Evolutionary conservation across 2,888 invertebrate species (phyloP).

Genomic region (Nezara viridula): DNA sequence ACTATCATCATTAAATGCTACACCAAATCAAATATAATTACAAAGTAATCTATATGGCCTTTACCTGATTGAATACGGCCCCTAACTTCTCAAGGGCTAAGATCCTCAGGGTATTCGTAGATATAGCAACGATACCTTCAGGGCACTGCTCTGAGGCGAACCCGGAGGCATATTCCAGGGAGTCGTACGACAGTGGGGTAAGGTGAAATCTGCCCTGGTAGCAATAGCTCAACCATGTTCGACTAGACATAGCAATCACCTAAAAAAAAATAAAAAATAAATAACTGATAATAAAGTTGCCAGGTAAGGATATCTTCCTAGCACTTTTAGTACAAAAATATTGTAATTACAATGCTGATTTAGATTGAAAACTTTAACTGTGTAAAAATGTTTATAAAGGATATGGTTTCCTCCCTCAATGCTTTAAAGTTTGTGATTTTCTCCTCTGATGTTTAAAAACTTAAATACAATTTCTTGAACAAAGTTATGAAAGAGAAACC

Average conservation of each 20-base stretch:
- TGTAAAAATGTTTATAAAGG: too few species aligned
- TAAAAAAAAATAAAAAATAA: conserved; percentile 58
- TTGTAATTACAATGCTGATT: too few species aligned
- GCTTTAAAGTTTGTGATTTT: too few species aligned
- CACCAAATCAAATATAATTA: background rate
- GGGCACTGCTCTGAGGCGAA: conserved; percentile 97
- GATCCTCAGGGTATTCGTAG: conserved; percentile 96
- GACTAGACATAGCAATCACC: conserved; percentile 95
- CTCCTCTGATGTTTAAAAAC: too few species aligned
- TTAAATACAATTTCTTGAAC: too few species aligned
- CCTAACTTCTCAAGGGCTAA: conserved; percentile 98
- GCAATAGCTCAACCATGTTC: conserved; percentile 98
- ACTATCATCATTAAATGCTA: conserved; percentile 47
- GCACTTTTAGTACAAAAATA: too few species aligned
- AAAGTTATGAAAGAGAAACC: too few species aligned
- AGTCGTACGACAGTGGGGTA: conserved; percentile 96
- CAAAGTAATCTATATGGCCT: background rate
- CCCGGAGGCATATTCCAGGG: conserved; percentile 96
- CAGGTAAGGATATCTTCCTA: too few species aligned
- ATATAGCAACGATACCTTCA: conserved; percentile 99
- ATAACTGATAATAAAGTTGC: too few species aligned
- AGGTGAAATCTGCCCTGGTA: conserved; percentile 97
- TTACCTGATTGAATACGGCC: conserved; percentile 94
- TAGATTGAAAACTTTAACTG: too few species aligned
- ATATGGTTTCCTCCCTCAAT: too few species aligned